Conservation (phyloP, 1,140 invertebrate species). For the Protaetia brevitarsis region DNA sequence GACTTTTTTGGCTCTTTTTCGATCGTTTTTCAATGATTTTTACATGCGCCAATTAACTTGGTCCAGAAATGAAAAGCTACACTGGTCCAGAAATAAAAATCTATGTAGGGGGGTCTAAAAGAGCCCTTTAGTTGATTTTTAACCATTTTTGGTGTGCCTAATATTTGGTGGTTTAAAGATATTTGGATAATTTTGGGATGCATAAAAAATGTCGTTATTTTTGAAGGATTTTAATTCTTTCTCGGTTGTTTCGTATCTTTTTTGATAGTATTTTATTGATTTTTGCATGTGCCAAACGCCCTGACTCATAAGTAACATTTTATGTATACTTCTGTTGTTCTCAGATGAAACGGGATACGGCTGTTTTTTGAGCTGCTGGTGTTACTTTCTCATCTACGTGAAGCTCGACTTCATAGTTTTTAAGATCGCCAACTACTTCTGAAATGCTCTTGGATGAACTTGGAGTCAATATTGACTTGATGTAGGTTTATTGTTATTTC, state of each 20-base stretch:
- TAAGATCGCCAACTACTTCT: neutral
- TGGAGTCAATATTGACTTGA: too few relatives aligned
- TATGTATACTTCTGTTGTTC: neutral
- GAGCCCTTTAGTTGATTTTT: neutral
- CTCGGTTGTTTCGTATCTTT: neutral
- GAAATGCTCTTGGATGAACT: neutral
- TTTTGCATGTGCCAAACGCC: neutral
- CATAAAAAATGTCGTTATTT: neutral
- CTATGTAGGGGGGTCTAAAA: too few relatives aligned
- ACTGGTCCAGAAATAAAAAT: too few relatives aligned
- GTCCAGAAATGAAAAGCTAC: too few relatives aligned
- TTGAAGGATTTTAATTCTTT: neutral
- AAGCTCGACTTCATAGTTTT: neutral
- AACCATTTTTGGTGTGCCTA: neutral
- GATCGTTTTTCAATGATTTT: too few relatives aligned
- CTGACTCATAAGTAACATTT: neutral
- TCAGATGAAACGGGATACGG: constrained; percentile 6
- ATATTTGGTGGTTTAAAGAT: neutral
- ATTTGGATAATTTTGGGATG: neutral
- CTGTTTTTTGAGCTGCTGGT: constrained; percentile 13
- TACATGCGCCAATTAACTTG: too few relatives aligned
- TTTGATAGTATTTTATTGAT: neutral
- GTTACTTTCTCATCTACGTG: neutral
- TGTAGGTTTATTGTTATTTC: neutral
- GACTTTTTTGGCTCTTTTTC: too few relatives aligned